Conservation (phyloP, 37 sponge, comb jelly and placozoan genomes). For the Oopsacas minuta region DNA sequence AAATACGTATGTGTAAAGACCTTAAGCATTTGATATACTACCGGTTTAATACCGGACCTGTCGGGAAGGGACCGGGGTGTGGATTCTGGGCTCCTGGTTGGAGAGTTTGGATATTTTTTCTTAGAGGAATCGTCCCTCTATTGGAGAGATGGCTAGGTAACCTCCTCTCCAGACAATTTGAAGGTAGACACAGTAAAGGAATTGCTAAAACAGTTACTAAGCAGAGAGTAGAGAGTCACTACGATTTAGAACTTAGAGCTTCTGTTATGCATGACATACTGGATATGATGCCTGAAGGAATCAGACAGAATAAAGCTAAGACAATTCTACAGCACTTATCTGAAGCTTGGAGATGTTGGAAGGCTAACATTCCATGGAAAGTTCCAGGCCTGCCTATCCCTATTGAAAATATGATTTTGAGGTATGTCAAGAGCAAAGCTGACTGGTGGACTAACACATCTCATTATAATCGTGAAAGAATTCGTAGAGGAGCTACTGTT, state of each 20-base stretch:
- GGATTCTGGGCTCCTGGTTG: constrained; percentile 97
- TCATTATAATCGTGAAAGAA: constrained; percentile 97
- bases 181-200: constrained; percentile 96
- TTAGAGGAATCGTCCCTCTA: constrained; percentile 90
- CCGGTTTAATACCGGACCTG: constrained; percentile 98
- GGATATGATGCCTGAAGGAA: constrained; percentile 99
- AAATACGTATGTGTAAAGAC: constrained; percentile 99
- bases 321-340: constrained; percentile 93
- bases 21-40: constrained; percentile 99
- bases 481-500: constrained; percentile 90
- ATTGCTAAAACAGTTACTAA: constrained; percentile 98
- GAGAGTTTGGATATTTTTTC: constrained; percentile 96
- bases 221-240: constrained; percentile 97
- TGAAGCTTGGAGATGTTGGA: constrained; percentile 99
- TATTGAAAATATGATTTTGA: constrained; percentile 98
- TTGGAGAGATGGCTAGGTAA: constrained; percentile 98
- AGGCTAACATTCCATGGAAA: constrained; percentile 99
- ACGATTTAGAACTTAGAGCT: constrained; percentile 92
- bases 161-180: constrained; percentile 93
- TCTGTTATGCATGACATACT: constrained; percentile 98
- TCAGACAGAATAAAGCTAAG: constrained; percentile 97
- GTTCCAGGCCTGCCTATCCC: constrained; percentile 94
- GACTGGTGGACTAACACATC: constrained; percentile 99
- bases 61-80: constrained; percentile 99
- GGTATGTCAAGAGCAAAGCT: constrained; percentile 96